Evolutionary conservation across 2,113 vertebrate species (phyloP).

Genomic region (Hydrolagus affinis): DNA sequence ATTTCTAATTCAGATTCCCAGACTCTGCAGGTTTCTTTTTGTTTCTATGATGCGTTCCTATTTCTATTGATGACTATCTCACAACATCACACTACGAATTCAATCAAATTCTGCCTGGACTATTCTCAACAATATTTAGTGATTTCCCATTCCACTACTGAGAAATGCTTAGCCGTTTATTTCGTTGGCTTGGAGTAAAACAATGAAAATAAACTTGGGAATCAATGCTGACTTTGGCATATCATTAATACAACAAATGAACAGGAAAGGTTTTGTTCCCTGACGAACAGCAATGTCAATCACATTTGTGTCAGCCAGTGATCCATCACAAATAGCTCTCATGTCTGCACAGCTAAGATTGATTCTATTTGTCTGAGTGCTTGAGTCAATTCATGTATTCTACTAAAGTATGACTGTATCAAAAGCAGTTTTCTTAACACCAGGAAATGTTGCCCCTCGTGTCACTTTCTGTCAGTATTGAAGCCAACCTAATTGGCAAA

Average conservation of each 20-base stretch:
- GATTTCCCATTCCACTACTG: not conserved
- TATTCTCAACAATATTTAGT: not conserved
- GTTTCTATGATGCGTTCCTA: too few species aligned
- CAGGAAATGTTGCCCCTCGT: not conserved
- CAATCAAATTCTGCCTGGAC: not conserved
- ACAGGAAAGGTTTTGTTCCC: conserved; percentile 3
- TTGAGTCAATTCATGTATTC: conserved; percentile 10
- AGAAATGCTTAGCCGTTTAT: conserved; percentile 5
- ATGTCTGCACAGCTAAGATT: conserved; percentile 17
- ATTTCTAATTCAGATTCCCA: too few species aligned
- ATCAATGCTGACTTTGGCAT: not conserved
- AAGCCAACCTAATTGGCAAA: not conserved
- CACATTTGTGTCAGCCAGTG: conserved; percentile 7
- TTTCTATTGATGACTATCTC: not conserved
- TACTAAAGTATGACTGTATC: not conserved
- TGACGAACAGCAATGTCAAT: conserved; percentile 2
- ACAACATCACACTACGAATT: not conserved
- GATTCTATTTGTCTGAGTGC: not conserved
- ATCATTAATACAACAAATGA: conserved; percentile 13
- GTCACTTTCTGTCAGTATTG: not conserved
- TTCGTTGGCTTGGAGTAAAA: conserved; percentile 12
- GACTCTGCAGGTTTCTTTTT: too few species aligned
- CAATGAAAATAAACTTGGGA: conserved; percentile 15
- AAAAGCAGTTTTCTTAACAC: not conserved
- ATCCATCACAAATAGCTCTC: not conserved